Evolutionary conservation across 2,113 vertebrate species (phyloP).

Genomic region (Leiothrix lutea): DNA sequence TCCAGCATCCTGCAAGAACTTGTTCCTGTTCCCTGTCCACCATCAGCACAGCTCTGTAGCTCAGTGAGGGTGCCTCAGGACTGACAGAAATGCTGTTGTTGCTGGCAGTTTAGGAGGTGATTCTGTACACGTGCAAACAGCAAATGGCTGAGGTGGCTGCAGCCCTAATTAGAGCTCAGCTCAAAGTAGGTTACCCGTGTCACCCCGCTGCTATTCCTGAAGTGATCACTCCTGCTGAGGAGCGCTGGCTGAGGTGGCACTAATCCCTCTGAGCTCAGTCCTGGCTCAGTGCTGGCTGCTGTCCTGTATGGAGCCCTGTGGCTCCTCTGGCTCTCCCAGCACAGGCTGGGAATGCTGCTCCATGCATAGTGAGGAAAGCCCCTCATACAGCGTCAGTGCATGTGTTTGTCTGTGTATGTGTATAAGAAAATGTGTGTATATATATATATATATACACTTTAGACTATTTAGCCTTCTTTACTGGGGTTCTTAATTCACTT

Average conservation of each 20-base stretch:
- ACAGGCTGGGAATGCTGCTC: not conserved
- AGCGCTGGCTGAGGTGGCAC: accelerated
- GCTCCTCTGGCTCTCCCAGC: not conserved
- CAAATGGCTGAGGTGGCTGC: not conserved
- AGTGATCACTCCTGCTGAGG: not conserved
- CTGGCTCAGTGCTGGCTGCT: not conserved
- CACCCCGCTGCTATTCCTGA: not conserved
- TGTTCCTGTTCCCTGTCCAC: not conserved
- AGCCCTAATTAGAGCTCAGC: not conserved
- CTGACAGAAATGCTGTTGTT: not conserved
- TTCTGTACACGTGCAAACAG: not conserved
- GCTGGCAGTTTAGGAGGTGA: too few species aligned
- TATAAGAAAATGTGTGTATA: not conserved
- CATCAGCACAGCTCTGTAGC: not conserved
- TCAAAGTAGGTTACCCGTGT: not conserved
- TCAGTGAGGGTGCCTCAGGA: accelerated
- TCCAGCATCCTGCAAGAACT: not conserved
- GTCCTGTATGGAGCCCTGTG: not conserved
- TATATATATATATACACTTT: accelerated
- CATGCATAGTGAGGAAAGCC: not conserved
- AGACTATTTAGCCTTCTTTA: not conserved
- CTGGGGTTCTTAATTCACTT: accelerated
- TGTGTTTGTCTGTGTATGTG: too few species aligned
- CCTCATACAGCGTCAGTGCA: accelerated
- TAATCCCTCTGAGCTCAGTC: not conserved